A percentile compares a stretch with the other conserved stretches of the same genome.
Evolutionary conservation across 2,113 vertebrate species (phyloP).

Genomic region (Phyllostomus hastatus): DNA sequence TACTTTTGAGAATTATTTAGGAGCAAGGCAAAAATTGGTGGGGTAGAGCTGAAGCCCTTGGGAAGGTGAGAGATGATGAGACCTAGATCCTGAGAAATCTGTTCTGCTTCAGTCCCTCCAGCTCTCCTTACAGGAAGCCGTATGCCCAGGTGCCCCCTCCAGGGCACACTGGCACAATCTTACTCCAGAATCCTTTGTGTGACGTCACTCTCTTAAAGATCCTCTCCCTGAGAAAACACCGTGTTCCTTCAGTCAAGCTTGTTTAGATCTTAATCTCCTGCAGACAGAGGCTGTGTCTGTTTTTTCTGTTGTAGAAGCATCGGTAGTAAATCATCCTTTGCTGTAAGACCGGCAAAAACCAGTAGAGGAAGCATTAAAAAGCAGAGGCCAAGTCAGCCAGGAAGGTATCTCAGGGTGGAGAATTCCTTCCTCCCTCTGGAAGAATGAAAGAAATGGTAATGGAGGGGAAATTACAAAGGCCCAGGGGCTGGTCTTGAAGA

Average conservation of each 20-base stretch:
- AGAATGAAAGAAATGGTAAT: conserved; percentile 29
- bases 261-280: conserved; percentile 35
- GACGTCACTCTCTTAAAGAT: not conserved
- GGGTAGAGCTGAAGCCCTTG: not conserved
- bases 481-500: not conserved
- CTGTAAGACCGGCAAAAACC: not conserved
- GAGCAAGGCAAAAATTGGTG: not conserved
- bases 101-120: not conserved
- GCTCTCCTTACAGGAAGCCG: fast-evolving
- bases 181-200: not conserved
- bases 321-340: not conserved
- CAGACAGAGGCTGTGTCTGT: conserved; percentile 21
- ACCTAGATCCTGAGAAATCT: not conserved
- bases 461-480: conserved; percentile 36
- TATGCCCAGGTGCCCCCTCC: not conserved
- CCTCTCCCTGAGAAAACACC: not conserved
- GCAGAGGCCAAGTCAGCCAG: conserved; percentile 12
- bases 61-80: not conserved
- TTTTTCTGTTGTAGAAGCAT: not conserved
- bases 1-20: not conserved
- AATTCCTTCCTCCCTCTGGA: conserved; percentile 64
- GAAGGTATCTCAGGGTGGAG: conserved; percentile 63
- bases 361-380: conserved; percentile 11
- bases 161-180: fast-evolving
- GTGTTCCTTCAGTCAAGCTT: not conserved